Percentiles rank a stretch among this genome's conserved stretches.
These are phyloP conservation scores for Phortica variegata DNA, from an alignment of 1,140 invertebrate species.

Conservation along the genomic window DNA sequence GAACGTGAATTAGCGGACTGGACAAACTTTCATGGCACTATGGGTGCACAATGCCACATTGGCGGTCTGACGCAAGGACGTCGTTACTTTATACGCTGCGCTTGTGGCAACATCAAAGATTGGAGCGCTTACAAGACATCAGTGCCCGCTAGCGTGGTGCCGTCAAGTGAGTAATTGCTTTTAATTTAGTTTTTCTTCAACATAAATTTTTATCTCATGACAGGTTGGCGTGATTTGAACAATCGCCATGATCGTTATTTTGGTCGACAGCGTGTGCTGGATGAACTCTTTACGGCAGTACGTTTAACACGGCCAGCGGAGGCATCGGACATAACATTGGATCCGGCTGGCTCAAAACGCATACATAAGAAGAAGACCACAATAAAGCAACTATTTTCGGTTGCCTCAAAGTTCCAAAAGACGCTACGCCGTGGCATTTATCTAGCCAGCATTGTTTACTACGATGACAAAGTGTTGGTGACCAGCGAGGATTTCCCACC, in stretches of 20 bases:
- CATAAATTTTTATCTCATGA: not conserved
- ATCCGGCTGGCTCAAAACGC: conserved; percentile 65
- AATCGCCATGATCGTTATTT: conserved; percentile 63
- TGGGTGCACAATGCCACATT: conserved; percentile 68
- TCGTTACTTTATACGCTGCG: conserved; percentile 83
- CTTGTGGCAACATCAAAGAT: conserved; percentile 87
- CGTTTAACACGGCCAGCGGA: conserved; percentile 65
- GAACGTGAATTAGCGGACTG: conserved; percentile 72
- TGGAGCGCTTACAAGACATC: conserved; percentile 77
- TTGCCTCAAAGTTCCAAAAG: conserved; percentile 94
- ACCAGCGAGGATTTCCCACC: conserved; percentile 96
- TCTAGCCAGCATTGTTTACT: conserved; percentile 87
- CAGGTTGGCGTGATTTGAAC: conserved; percentile 80
- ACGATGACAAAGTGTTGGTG: conserved; percentile 91
- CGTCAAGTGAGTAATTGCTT: conserved; percentile 74
- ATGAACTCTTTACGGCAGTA: conserved; percentile 74
- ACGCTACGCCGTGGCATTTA: conserved; percentile 87
- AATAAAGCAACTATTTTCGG: conserved; percentile 91
- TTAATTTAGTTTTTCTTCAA: not conserved
- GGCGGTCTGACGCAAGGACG: conserved; percentile 76
- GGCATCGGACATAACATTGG: conserved; percentile 60
- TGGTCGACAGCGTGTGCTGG: conserved; percentile 70
- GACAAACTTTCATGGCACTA: conserved; percentile 62
- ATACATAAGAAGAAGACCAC: conserved; percentile 82
- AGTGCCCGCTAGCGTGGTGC: conserved; percentile 78